Base-by-base conservation (phyloP, 2,797 vertebrate genomes). In the Otolemur crassicaudatus region DNA sequence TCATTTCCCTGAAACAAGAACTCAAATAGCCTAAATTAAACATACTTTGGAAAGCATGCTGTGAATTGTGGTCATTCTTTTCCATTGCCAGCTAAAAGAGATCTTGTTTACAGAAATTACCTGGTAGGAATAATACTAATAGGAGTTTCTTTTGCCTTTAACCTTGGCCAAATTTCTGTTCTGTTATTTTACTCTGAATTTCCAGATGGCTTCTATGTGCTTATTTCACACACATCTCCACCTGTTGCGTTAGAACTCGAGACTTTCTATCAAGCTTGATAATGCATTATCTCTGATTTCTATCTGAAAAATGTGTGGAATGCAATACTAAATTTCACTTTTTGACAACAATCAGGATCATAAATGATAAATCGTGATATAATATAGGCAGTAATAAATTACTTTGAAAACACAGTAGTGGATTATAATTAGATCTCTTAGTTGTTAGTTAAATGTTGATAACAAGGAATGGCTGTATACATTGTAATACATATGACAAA, bases 361-460 rank as follows among this genome's bases (percentile, higher is more conserved):
- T 17, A 92, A n/a, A 4, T 65, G 5, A 34, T 60, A 46, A 40
- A 53, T 72, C 4, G 40, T 49, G 14, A 20, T 43, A 84, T 40
- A 88, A 34, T 79, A 69, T 65, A 19, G 86, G 4, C 25, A 70
- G 29, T 91, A 79, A 92, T 72, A 11, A 97, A 84, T 75, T 73
- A 87, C 31, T 90, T 75, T 95, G 37, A 70, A 80, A 80, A 90
- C 14, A 49, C 22, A 75, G 4, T 34, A 70, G 4, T 73, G 75
- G 40, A 76, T 56, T 5, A 77, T 53, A 86, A 79, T 22, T 13
- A 34, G 13, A 75, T 17, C 0, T 56, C 13, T 79, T 13, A 40
- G 46, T 83, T 94, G 7, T 91, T 80, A 46, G 81, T 82, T 94
- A 75, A 34, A 70, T 58, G 80, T 89, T 93, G 2, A 43, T 61